Evolutionary conservation across 2,888 invertebrate species (phyloP), one percentile per base, ranked within the genome.

Genomic region (Allophyes oxyacanthae): DNA sequence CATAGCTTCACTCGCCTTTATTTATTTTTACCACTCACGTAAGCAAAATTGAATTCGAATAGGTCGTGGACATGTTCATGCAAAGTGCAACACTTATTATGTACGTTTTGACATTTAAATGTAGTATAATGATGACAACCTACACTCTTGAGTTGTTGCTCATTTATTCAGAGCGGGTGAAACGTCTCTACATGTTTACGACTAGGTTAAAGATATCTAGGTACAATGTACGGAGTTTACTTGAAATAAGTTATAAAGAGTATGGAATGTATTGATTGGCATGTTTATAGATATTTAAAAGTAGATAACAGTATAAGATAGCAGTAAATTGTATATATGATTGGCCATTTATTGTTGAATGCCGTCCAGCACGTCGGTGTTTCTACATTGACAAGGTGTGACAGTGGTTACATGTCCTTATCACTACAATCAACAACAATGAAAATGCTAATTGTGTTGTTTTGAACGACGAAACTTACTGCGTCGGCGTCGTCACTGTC

Each of bases 11-110:
- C 78, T 85, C 81, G 78, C 83, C 83, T 91, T 92, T 92, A 91
- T 93, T 93, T 93, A 94, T 94, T 90, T 90, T 90, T 87, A 90
- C 88, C 86, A 90, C 92, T 90, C 94, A 94, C 93, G 92, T 92
- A 83, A 93, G 89, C 89, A 88, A 92, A 92, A 91, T 93, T 90
- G 84, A 92, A 90, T 89, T 88, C 87, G 83, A 90, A 90, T 89
- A 86, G 82, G 76, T 82, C 55, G 58, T 72, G 86, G 84, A 85
- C 64, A 71, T 70, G 78, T 83, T 83, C 64, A 88, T 87, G 82
- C 84, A 66, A 79, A 68, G 72, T 70, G 74, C 62, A 62, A 66
- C 55, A 69, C 52, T 74, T 74, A 74, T 72, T 74, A 68, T 71
- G 62, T 68, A 59, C 62, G 55, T 74, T 73, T 73, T 75, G 67